Base-by-base conservation (phyloP, 2,113 vertebrate species). In the Austrofundulus limnaeus region DNA sequence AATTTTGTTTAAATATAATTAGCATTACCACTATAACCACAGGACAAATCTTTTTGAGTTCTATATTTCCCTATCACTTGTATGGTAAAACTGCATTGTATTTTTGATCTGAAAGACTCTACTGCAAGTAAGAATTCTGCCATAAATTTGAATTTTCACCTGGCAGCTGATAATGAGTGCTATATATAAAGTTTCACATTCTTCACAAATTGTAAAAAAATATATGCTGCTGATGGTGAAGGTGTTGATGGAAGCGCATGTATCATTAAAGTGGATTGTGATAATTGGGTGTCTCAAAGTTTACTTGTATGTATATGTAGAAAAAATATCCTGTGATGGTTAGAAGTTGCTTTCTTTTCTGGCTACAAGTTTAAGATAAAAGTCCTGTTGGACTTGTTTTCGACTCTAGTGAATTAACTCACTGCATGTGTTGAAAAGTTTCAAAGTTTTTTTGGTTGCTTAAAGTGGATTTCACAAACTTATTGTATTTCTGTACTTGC, bases 141-240 rank as follows among this genome's bases (percentile, higher is more conserved):
- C 25, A 13, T 61, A 25, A 65, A 66, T 17, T 2, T 43, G 21
- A 65, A 61, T 61, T 3, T 31, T 55, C 50, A 53, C 59, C 19
- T 60, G 15, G 24, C 14, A 61, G 7, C n/a, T 54, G 2, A 21
- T 56, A 61, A 71, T 68, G 43, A 56, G 24, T 16, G 5, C 25
- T 43, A 11, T 25, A 24, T 42, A 37, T 42, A 51, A 49, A 66
- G 1, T 47, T 62, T 31, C 39, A 47, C 7, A 0, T 51, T 56
- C 45, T 66, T 31, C 57, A 28, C 15, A 48, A 21, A 50, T 34
- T 19, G 37, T 25, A 43, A 13, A 51, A 31, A 57, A 5, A 41
- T 43, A 41, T 43, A 50, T 55, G 41, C 16, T 28, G 28, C 24
- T 28, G 24, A 45, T 31, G 48, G 5, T 17, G 21, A 53, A 47